phyloP scores from a whole-genome alignment of 53 echinoderm and acorn worm species.

The Echinarachnius parma region DNA sequence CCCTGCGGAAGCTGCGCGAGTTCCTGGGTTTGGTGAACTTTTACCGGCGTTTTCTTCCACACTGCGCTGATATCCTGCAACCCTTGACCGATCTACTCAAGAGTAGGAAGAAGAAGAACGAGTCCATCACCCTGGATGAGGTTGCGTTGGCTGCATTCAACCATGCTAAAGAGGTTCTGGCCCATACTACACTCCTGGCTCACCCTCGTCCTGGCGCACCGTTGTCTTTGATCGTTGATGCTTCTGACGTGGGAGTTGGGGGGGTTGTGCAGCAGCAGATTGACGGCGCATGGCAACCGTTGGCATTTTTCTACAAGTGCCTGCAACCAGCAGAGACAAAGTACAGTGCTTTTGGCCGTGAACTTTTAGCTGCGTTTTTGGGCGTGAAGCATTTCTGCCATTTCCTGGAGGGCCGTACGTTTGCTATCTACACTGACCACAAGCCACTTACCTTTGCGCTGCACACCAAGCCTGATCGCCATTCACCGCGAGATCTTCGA shows the following conservation, averaged over 20 bases:
- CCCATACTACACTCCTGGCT: slow-evolving; percentile 22
- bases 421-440: slow-evolving; percentile 55
- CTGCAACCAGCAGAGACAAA: slow-evolving; percentile 43
- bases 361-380: slow-evolving; percentile 46
- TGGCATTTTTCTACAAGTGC: slow-evolving; percentile 46
- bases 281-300: slow-evolving; percentile 34
- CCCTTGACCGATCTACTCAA: slow-evolving; percentile 30
- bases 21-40: slow-evolving; percentile 48
- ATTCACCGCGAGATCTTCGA: slow-evolving; percentile 52
- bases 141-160: slow-evolving; percentile 18
- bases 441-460: slow-evolving; percentile 46
- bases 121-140: not conserved
- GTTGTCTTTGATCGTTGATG: slow-evolving; percentile 47
- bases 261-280: slow-evolving; percentile 51
- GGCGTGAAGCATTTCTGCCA: slow-evolving; percentile 46
- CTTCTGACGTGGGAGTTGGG: slow-evolving; percentile 54
- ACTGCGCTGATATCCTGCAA: slow-evolving; percentile 34
- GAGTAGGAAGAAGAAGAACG: not conserved
- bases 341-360: slow-evolving; percentile 53
- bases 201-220: slow-evolving; percentile 36
- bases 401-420: slow-evolving; percentile 51
- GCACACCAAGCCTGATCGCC: slow-evolving; percentile 39
- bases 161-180: slow-evolving; percentile 33
- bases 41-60: slow-evolving; percentile 28
- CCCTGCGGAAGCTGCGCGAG: slow-evolving; percentile 19